Conservation (phyloP, 2,113 vertebrate species). For the Cyanocitta stelleri region DNA sequence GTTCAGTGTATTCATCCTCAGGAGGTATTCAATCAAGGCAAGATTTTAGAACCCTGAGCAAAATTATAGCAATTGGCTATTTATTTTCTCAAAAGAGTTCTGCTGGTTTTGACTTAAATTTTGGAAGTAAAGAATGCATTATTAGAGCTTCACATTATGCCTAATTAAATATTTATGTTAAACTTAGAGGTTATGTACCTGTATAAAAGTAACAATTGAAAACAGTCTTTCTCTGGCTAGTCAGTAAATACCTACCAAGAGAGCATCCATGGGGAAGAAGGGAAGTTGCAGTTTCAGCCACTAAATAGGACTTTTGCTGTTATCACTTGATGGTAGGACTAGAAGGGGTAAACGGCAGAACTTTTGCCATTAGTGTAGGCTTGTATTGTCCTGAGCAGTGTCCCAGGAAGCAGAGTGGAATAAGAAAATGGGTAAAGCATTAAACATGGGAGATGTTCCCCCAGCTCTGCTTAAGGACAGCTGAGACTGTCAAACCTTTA, state of each 20-base stretch:
- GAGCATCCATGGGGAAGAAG: not conserved
- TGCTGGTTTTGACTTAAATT: not conserved
- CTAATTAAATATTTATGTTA: not conserved
- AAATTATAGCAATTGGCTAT: not conserved
- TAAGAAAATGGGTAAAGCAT: not conserved
- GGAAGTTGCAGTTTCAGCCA: not conserved
- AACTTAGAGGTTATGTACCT: not conserved
- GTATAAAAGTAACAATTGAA: not conserved
- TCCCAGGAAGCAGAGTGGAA: not conserved
- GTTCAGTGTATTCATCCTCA: not conserved
- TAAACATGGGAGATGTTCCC: not conserved
- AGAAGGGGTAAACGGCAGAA: not conserved
- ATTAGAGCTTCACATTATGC: not conserved
- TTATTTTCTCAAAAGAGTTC: not conserved
- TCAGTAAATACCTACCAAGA: not conserved
- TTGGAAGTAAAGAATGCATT: not conserved
- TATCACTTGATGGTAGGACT: not conserved
- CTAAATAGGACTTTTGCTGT: not conserved
- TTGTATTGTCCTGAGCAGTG: not conserved
- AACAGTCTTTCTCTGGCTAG: not conserved
- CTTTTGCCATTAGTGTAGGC: not conserved
- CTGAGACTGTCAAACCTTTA: not conserved
- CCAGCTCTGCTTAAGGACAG: not conserved
- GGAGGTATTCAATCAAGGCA: not conserved
- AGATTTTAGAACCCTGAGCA: not conserved